Evolutionary conservation across 2,797 vertebrate genomes (phyloP).

Genomic region (Coluber constrictor): DNA sequence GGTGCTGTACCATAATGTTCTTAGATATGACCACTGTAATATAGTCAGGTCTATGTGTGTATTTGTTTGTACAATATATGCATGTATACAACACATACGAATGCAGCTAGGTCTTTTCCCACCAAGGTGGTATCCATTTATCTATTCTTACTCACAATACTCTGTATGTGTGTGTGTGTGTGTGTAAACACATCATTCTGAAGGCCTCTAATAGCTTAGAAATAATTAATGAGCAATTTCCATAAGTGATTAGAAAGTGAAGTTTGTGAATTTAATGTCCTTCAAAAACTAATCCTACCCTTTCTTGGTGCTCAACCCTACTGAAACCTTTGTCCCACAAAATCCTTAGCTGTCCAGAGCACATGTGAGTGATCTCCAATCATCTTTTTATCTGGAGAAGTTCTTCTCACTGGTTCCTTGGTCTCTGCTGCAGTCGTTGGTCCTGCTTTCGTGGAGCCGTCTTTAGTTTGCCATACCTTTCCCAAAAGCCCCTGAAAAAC

Average conservation of each 20-base stretch:
- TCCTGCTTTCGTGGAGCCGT: background rate
- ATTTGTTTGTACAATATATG: background rate
- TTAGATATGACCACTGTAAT: background rate
- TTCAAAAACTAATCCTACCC: background rate
- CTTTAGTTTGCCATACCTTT: background rate
- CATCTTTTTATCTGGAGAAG: background rate
- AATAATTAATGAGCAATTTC: too few species aligned
- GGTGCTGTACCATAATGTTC: background rate
- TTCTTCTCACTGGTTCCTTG: background rate
- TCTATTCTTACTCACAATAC: background rate
- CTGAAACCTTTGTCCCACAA: background rate
- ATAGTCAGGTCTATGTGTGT: background rate
- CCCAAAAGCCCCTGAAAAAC: background rate
- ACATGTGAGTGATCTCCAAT: background rate
- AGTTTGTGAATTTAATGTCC: background rate
- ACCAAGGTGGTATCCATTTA: background rate
- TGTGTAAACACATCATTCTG: too few species aligned
- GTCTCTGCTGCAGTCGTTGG: background rate
- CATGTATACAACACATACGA: background rate
- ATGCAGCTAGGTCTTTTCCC: background rate
- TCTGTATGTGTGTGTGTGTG: too few species aligned
- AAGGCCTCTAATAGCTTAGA: too few species aligned
- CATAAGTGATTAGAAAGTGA: too few species aligned
- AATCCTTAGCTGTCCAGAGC: background rate
- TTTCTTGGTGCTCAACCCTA: background rate